Percentiles rank a stretch among this genome's conserved stretches.
phyloP scores from a whole-genome alignment of 2,113 vertebrate species.

The Zosterops pallidus region DNA sequence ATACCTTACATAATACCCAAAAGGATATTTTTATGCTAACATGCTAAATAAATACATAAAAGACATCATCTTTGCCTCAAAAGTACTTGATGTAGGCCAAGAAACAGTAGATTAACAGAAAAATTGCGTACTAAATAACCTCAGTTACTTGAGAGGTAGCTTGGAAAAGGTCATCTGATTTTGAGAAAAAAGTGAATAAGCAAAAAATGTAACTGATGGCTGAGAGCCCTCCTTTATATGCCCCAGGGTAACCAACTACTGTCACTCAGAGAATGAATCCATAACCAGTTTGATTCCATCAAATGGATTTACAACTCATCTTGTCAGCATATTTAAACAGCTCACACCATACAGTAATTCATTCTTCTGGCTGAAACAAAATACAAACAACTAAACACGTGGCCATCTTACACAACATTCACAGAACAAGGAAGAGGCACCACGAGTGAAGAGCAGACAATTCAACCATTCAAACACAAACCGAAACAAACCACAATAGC shows the following conservation, averaged over 20 bases:
- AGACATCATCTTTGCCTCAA: background rate
- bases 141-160: background rate
- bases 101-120: background rate
- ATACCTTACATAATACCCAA: background rate
- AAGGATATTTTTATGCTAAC: background rate
- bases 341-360: background rate
- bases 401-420: background rate
- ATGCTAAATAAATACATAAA: background rate
- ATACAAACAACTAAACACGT: background rate
- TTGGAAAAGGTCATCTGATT: background rate
- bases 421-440: background rate
- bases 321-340: background rate
- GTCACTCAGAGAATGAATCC: background rate
- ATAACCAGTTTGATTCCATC: background rate
- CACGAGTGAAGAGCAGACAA: background rate
- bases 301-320: background rate
- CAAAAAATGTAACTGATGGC: background rate
- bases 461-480: background rate
- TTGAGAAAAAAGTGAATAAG: background rate
- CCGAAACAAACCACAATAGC: background rate
- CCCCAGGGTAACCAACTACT: background rate
- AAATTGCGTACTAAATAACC: background rate
- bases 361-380: background rate
- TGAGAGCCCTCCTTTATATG: background rate
- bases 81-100: background rate